phyloP scores from a whole-genome alignment of 1,140 invertebrate genomes.

The Leguminivora glycinivorella region DNA sequence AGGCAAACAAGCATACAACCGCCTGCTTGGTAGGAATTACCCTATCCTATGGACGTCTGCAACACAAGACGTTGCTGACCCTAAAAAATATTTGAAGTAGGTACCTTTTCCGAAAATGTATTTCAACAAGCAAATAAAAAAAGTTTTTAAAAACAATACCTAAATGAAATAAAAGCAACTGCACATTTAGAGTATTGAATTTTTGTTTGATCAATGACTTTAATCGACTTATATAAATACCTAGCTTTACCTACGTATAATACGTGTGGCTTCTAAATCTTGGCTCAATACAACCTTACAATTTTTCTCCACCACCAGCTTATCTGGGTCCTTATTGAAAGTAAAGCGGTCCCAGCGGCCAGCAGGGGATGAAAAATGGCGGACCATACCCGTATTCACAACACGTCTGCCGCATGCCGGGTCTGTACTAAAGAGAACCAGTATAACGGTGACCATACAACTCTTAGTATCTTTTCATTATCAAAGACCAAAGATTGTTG shows the following conservation, averaged over 20 bases:
- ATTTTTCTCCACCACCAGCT: constrained; percentile 26
- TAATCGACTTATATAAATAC: not conserved
- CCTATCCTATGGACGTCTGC: too few species aligned
- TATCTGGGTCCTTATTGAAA: constrained; percentile 27
- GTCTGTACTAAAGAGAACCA: not conserved
- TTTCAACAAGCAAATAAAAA: too few species aligned
- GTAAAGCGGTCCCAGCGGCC: constrained; percentile 25
- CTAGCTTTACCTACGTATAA: not conserved
- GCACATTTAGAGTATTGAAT: not conserved
- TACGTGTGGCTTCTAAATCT: constrained; percentile 12
- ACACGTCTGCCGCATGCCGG: not conserved
- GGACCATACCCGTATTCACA: not conserved
- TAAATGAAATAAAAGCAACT: too few species aligned
- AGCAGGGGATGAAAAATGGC: constrained; percentile 26
- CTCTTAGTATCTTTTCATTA: not conserved
- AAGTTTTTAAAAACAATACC: too few species aligned
- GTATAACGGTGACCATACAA: not conserved
- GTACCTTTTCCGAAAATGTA: too few species aligned
- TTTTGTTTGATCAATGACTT: not conserved
- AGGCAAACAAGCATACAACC: too few species aligned
- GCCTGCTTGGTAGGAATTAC: too few species aligned
- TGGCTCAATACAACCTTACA: constrained; percentile 11
- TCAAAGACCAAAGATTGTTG: not conserved
- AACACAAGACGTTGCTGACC: too few species aligned
- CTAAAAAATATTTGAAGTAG: too few species aligned